Conservation (phyloP, 2,797 vertebrate species). For the Petrocephalus schoutedeni region DNA sequence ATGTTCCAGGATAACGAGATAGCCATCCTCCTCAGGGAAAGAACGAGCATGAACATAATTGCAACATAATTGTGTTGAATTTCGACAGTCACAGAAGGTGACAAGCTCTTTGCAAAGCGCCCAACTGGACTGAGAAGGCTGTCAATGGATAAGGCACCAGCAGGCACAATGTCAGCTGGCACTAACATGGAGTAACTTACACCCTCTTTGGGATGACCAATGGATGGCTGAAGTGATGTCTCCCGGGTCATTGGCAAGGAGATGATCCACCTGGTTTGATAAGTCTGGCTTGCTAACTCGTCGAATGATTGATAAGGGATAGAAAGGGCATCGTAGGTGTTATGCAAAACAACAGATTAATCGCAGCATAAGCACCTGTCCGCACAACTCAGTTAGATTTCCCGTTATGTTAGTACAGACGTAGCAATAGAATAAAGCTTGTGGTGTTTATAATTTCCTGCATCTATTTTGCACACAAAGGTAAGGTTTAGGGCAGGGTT, state of each 20-base stretch:
- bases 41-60: not conserved
- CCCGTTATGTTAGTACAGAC: not conserved
- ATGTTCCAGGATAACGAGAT: constrained; percentile 55
- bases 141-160: constrained; percentile 40
- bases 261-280: constrained; percentile 44
- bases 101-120: constrained; percentile 40
- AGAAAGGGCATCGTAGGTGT: not conserved
- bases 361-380: not conserved
- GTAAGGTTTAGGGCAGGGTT: not conserved
- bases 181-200: constrained; percentile 57
- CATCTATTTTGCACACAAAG: not conserved
- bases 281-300: constrained; percentile 6
- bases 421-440: not conserved
- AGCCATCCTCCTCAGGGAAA: constrained; percentile 12
- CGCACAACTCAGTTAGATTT: not conserved
- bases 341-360: not conserved
- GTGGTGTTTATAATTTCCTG: not conserved
- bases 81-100: constrained; percentile 34
- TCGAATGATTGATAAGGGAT: not conserved
- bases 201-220: constrained; percentile 54
- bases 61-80: constrained; percentile 10
- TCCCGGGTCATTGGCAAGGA: constrained; percentile 40
- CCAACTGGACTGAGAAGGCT: constrained; percentile 59
- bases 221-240: constrained; percentile 28
- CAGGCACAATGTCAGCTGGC: constrained; percentile 48